Evolutionary conservation across 2,113 vertebrate genomes (phyloP).

Genomic region (Lepus timidus): DNA sequence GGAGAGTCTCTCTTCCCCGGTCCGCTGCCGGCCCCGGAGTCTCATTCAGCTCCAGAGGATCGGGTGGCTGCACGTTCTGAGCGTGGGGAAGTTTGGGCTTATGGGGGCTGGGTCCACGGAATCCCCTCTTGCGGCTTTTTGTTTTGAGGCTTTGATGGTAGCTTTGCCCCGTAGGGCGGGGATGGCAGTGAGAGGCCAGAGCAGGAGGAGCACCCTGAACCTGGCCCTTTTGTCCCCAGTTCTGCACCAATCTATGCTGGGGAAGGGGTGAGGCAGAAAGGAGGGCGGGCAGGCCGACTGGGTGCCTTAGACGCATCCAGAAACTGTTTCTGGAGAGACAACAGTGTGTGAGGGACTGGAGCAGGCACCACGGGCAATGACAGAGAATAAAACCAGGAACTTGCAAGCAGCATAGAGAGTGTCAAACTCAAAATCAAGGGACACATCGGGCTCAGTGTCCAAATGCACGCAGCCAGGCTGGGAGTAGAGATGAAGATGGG

Average conservation of each 20-base stretch:
- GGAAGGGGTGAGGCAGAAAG: rapidly evolving
- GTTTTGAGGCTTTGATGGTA: background rate
- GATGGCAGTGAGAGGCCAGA: background rate
- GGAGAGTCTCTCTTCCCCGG: background rate
- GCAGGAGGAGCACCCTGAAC: background rate
- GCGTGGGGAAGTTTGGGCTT: background rate
- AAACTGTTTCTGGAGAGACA: background rate
- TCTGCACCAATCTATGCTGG: background rate
- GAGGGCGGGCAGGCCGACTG: background rate
- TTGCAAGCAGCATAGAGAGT: background rate
- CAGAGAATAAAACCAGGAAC: background rate
- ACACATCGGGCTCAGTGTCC: background rate
- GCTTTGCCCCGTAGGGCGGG: background rate
- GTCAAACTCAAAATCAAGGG: background rate
- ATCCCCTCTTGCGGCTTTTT: background rate
- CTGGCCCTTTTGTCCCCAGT: background rate
- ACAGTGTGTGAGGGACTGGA: background rate
- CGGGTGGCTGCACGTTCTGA: background rate
- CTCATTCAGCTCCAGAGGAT: background rate
- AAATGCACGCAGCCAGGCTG: background rate
- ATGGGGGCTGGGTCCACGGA: background rate
- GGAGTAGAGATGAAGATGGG: background rate
- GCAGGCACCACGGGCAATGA: too few species aligned
- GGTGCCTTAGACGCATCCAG: background rate
- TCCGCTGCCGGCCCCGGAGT: background rate